Evolutionary conservation across 2,113 vertebrate species (phyloP).

Genomic region (Antigone vipio): DNA sequence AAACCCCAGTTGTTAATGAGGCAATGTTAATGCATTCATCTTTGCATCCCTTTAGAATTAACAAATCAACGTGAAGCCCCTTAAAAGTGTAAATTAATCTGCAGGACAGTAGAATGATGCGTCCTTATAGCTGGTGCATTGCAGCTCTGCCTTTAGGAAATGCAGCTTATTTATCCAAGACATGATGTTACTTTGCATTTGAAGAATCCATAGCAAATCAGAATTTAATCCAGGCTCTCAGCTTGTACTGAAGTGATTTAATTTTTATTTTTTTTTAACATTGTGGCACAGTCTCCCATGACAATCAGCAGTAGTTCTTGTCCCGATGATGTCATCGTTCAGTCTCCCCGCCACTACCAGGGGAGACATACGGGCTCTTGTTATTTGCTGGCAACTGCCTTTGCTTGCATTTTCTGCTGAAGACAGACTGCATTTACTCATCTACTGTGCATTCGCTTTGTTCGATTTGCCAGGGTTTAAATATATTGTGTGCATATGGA

Average conservation of each 20-base stretch:
- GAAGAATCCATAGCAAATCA: background rate
- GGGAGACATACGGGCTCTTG: fast-evolving
- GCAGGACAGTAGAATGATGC: background rate
- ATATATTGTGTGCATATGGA: background rate
- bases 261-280: fast-evolving
- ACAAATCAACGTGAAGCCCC: background rate
- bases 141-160: conserved; percentile 18
- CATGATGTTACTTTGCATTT: background rate
- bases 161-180: background rate
- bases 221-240: background rate
- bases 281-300: background rate
- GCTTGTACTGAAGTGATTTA: background rate
- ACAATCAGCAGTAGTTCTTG: background rate
- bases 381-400: background rate
- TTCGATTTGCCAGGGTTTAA: background rate
- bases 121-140: background rate
- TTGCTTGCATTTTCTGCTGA: background rate
- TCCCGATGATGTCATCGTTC: background rate
- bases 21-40: background rate
- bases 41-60: background rate
- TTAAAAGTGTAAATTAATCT: background rate
- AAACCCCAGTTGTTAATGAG: background rate
- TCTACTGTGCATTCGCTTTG: background rate
- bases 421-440: background rate
- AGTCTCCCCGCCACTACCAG: background rate